Conservation (phyloP, 2,888 invertebrate species). For the Pegoplata infirma region DNA sequence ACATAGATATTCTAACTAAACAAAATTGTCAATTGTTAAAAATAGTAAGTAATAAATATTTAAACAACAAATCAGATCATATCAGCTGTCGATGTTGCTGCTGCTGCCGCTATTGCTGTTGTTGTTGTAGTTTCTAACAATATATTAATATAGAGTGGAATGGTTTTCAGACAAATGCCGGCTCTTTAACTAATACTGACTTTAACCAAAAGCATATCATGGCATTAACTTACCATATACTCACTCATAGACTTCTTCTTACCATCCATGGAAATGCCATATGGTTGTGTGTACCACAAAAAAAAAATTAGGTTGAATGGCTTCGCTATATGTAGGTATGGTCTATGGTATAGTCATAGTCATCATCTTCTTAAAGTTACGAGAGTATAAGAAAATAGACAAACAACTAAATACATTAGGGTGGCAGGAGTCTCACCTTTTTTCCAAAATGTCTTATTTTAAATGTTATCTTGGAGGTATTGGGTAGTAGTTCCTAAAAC, state of each 20-base stretch:
- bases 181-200: slow-evolving; percentile 38
- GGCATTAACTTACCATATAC: slow-evolving; percentile 36
- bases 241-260: slow-evolving; percentile 3
- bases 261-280: slow-evolving; percentile 6
- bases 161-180: slow-evolving; percentile 51
- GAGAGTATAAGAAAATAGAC: slow-evolving; percentile 18
- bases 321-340: too few species aligned
- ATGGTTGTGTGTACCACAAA: slow-evolving; percentile 45
- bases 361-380: slow-evolving; percentile 42
- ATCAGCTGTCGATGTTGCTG: slow-evolving; percentile 35
- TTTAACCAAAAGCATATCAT: slow-evolving; percentile 53
- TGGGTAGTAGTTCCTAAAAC: too few species aligned
- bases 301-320: slow-evolving; percentile 62
- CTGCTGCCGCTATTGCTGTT: too few species aligned
- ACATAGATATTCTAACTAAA: slow-evolving; percentile 45
- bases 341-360: too few species aligned
- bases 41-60: slow-evolving; percentile 76
- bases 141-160: too few species aligned
- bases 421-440: too few species aligned
- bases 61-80: slow-evolving; percentile 67
- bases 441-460: too few species aligned
- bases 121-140: too few species aligned
- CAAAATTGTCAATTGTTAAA: slow-evolving; percentile 71
- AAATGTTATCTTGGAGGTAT: too few species aligned
- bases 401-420: slow-evolving; percentile 25